These are phyloP conservation scores for Micrasema longulum DNA, from an alignment of 1,140 invertebrate genomes.

Conservation along the genomic window DNA sequence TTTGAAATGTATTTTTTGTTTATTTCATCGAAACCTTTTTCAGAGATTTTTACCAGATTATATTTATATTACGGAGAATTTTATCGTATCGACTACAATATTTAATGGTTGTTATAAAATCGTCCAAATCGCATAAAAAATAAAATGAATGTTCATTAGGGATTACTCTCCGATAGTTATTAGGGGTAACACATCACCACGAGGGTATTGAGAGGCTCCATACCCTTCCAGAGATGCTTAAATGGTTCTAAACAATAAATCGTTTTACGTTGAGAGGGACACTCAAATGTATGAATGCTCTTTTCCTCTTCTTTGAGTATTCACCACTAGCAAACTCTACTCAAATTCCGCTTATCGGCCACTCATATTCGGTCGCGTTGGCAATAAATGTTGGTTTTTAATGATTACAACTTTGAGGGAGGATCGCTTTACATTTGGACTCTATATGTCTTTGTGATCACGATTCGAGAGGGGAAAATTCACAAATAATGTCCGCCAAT, in stretches of 20 bases:
- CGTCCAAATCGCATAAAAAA: conserved; percentile 19
- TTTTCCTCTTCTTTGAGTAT: conserved; percentile 42
- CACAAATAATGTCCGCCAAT: conserved; percentile 12
- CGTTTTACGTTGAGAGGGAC: conserved; percentile 50
- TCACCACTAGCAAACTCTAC: no score
- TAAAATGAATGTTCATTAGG: conserved; percentile 34
- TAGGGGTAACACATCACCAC: background rate
- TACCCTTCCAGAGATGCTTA: conserved; percentile 26
- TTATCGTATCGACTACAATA: no score
- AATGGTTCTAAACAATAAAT: conserved; percentile 52
- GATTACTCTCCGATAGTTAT: conserved; percentile 18
- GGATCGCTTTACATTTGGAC: conserved; percentile 26
- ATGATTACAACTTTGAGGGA: conserved; percentile 35
- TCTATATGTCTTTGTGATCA: conserved; percentile 26
- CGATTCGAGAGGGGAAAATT: background rate
- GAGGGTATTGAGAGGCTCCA: conserved; percentile 39
- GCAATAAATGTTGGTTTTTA: conserved; percentile 48
- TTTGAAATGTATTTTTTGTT: no score
- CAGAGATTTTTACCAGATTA: no score
- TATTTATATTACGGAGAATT: no score
- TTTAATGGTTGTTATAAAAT: no score
- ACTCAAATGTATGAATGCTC: conserved; percentile 50
- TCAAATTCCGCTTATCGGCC: no score
- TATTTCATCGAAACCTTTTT: no score
- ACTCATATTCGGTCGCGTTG: conserved; percentile 43